Base-by-base conservation (phyloP, 2,888 invertebrate genomes). In the Pristionchus entomophagus region DNA sequence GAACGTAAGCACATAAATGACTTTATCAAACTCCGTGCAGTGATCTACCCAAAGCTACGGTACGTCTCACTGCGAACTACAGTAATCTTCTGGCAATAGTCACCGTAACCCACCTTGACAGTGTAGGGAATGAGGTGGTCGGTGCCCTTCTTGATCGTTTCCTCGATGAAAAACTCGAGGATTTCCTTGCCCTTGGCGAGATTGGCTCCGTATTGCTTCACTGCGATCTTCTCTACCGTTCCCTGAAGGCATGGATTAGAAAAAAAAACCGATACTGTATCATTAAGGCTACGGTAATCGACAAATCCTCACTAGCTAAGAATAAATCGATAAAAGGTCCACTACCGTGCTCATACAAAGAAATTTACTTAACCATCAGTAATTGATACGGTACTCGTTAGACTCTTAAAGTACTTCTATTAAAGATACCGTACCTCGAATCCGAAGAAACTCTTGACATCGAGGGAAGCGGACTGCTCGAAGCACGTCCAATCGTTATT, bases 401-500 rank as follows among this genome's bases (percentile, higher is more conserved):
- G n/a, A n/a, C n/a, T n/a, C n/a, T n/a, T n/a, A n/a, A n/a, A n/a
- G n/a, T n/a, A n/a, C n/a, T n/a, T n/a, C n/a, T n/a, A n/a, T n/a
- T n/a, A n/a, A n/a, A 10, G 45, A 10, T 45, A 45, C 45, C 6
- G 45, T 45, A 73, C 73, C 41, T 98, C 98, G 92, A 98, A 96
- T 0, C 97, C 97, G 94, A 97, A 97, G 95, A 98, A 98, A 92
- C 96, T 97, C 94, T 97, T 97, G 82, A 98, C 97, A 94, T 97
- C 97, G 87, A 98, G 95, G 90, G 96, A 96, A 35, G 97, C 97
- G 86, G 96, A 96, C 94, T 97, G 97, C 94, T 98, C 97, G 94
- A 98, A 98, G 93, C 97, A 97, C 1, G 98, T 98, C 97, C 97
- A 98, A 73, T 96, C 96, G 0, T 96, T 94, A 94, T 98, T 97